phyloP scores from a whole-genome alignment of 2,797 vertebrate species.

The Platyrinchus mystaceus region DNA sequence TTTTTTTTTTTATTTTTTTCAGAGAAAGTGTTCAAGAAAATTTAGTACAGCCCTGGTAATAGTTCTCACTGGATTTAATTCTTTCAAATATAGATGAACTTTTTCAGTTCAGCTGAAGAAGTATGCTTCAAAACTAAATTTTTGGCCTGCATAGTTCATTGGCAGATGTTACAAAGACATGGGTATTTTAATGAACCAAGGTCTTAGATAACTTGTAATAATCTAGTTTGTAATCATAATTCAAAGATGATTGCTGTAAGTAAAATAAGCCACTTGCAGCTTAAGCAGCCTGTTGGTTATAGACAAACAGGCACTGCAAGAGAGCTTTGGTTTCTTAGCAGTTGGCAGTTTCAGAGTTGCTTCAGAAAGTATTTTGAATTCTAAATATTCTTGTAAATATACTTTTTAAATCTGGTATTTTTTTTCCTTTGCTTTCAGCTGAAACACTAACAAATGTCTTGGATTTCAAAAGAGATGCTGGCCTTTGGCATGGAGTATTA shows the following conservation, averaged over 20 bases:
- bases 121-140: neutral
- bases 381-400: neutral
- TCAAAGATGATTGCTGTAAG: neutral
- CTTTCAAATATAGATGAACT: neutral
- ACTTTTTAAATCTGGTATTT: neutral
- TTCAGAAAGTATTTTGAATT: neutral
- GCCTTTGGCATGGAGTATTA: conserved; percentile 94
- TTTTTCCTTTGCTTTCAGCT: conserved; percentile 74
- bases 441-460: conserved; percentile 94
- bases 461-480: conserved; percentile 96
- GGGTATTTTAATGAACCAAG: neutral
- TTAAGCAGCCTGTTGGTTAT: neutral
- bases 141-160: neutral
- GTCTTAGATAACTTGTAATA: neutral
- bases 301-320: neutral
- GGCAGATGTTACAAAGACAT: neutral
- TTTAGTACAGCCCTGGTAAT: neutral
- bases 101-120: neutral
- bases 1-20: neutral
- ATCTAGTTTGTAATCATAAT: neutral
- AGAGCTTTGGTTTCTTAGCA: neutral
- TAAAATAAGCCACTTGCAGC: neutral
- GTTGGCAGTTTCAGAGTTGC: neutral
- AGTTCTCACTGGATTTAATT: neutral
- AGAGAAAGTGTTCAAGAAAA: neutral